Evolutionary conservation across 1,140 invertebrate genomes (phyloP).

Genomic region (Atta texana): DNA sequence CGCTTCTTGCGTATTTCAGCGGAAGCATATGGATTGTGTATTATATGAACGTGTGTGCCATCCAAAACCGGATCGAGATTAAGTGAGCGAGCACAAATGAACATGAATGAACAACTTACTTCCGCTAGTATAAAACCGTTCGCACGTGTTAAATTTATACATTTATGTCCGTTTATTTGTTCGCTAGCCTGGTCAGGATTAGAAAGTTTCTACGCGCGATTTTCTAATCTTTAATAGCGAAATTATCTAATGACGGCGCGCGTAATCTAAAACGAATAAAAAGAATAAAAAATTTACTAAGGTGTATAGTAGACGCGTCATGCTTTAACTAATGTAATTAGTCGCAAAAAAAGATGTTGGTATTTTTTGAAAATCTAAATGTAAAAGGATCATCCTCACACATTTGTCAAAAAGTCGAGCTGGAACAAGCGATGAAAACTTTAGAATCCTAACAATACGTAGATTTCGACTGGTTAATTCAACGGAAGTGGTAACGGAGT

Average conservation of each 20-base stretch:
- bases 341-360: background rate
- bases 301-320: background rate
- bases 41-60: background rate
- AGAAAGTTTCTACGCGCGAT: background rate
- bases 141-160: background rate
- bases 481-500: constrained; percentile 16
- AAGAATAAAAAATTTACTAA: background rate
- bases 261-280: background rate
- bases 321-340: constrained; percentile 2
- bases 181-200: background rate
- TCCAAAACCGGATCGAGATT: background rate
- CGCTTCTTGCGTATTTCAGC: constrained; percentile 31
- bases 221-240: background rate
- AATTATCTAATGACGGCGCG: background rate
- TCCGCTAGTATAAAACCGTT: background rate
- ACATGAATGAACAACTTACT: constrained; percentile 18
- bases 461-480: constrained; percentile 50
- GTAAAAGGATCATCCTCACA: background rate
- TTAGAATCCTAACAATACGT: constrained; percentile 30
- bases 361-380: background rate
- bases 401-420: background rate
- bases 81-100: background rate
- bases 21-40: constrained; percentile 19
- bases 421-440: constrained; percentile 8
- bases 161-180: background rate